Conservation (phyloP, 64 coral and sea anemone genomes). For the Astreopora myriophthalma region DNA sequence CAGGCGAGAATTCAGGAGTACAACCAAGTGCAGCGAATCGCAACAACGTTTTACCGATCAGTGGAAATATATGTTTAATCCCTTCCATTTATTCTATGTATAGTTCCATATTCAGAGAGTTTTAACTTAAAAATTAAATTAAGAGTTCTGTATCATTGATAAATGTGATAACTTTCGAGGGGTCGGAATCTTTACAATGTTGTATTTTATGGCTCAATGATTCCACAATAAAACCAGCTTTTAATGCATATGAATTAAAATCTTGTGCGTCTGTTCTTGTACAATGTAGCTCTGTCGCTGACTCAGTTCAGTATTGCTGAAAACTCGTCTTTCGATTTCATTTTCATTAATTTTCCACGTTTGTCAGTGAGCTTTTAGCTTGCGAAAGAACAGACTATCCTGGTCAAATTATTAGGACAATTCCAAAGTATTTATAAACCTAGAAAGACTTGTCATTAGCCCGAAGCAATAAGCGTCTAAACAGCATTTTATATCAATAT, state of each 20-base stretch:
- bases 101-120: neutral
- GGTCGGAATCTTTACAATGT: too few relatives aligned
- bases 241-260: too few relatives aligned
- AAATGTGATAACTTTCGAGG: too few relatives aligned
- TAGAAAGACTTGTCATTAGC: neutral
- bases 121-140: too few relatives aligned
- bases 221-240: neutral
- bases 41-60: slow-evolving; percentile 75
- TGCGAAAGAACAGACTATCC: neutral
- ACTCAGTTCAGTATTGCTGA: neutral
- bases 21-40: slow-evolving; percentile 68
- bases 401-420: neutral
- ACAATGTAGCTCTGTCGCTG: neutral
- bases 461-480: neutral
- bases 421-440: neutral
- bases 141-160: too few relatives aligned
- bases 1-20: slow-evolving; percentile 83
- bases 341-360: neutral
- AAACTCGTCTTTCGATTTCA: neutral
- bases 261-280: neutral
- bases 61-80: slow-evolving; percentile 88
- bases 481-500: neutral
- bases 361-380: too few relatives aligned
- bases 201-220: neutral
- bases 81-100: neutral